Evolutionary conservation across 2,888 invertebrate genomes (phyloP).

Genomic region (Doris montereyensis): DNA sequence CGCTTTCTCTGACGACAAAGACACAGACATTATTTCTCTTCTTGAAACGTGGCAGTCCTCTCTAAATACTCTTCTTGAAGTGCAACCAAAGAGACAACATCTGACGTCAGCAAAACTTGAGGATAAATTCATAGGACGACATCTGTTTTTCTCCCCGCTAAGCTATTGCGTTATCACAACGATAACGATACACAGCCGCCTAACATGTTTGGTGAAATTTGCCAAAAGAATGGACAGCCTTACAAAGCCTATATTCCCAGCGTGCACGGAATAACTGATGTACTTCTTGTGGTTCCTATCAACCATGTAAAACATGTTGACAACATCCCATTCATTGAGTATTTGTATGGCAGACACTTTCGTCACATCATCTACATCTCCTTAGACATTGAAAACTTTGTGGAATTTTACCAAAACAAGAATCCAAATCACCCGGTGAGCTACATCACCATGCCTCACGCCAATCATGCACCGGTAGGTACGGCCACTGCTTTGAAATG

Average conservation of each 20-base stretch:
- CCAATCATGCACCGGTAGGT: too few species aligned
- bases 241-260: background rate
- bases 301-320: background rate
- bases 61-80: too few species aligned
- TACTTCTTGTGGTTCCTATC: slow-evolving; percentile 27
- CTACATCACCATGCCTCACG: slow-evolving; percentile 10
- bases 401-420: background rate
- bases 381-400: background rate
- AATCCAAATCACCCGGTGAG: background rate
- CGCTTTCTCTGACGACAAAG: too few species aligned
- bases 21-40: too few species aligned
- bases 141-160: too few species aligned
- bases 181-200: background rate
- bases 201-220: background rate
- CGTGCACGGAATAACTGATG: slow-evolving; percentile 11
- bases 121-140: too few species aligned
- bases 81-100: too few species aligned
- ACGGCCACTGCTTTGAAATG: too few species aligned
- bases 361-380: slow-evolving; percentile 27
- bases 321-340: slow-evolving; percentile 8
- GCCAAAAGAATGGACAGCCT: background rate
- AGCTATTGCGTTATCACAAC: too few species aligned
- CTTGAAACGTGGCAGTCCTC: too few species aligned
- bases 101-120: too few species aligned
- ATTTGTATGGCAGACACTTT: slow-evolving; percentile 26